phyloP scores from a whole-genome alignment of 1,140 invertebrate genomes.

The Brachionus koreanus region DNA sequence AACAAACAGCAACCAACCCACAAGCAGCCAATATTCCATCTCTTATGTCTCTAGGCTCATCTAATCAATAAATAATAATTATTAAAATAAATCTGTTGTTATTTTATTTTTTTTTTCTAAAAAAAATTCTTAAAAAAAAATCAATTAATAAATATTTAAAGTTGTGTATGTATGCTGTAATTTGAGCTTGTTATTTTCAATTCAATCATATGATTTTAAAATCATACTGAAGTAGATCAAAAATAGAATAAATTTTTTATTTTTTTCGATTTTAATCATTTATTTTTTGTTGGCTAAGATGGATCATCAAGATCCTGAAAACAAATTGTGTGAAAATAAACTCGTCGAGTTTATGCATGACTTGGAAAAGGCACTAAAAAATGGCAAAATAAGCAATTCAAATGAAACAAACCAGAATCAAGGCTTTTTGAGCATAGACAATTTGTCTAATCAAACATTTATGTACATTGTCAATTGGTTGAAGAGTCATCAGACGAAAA shows the following conservation, averaged over 20 bases:
- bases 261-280: not conserved
- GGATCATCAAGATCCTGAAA: not conserved
- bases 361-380: not conserved
- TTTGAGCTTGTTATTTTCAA: not conserved
- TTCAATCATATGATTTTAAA: slow-evolving; percentile 2
- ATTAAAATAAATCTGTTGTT: not conserved
- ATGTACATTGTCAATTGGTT: slow-evolving; percentile 24
- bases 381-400: not conserved
- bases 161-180: not conserved
- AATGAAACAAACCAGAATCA: not conserved
- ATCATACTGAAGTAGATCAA: not conserved
- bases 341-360: slow-evolving; percentile 17
- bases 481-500: not conserved
- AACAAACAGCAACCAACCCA: not conserved
- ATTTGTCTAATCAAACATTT: slow-evolving; percentile 12
- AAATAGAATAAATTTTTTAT: not conserved
- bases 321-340: not conserved
- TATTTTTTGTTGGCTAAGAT: not conserved
- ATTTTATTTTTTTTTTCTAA: not conserved
- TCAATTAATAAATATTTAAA: not conserved
- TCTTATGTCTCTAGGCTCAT: not conserved
- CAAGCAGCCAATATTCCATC: not conserved
- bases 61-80: not conserved
- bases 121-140: not conserved
- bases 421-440: not conserved